Evolutionary conservation across 2,888 invertebrate species (phyloP).

Genomic region (Dryadula phaetusa): DNA sequence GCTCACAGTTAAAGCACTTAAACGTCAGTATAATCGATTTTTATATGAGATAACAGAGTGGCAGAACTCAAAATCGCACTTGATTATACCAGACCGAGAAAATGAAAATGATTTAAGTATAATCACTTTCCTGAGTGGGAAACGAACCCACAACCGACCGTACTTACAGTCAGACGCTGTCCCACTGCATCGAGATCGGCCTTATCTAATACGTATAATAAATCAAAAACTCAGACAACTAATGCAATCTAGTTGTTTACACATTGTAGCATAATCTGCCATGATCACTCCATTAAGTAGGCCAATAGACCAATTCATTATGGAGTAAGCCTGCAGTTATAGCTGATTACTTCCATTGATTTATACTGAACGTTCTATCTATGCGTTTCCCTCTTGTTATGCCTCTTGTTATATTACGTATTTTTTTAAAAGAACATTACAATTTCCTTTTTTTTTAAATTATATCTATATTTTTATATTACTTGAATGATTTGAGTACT

Average conservation of each 20-base stretch:
- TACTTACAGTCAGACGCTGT: neutral
- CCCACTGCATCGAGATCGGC: neutral
- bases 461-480: too few relatives aligned
- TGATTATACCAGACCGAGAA: too few relatives aligned
- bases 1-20: too few relatives aligned
- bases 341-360: constrained; percentile 7
- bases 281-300: constrained; percentile 24
- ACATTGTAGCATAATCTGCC: constrained; percentile 14
- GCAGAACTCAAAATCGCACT: too few relatives aligned
- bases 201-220: neutral
- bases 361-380: constrained; percentile 9
- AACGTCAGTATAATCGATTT: too few relatives aligned
- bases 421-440: too few relatives aligned
- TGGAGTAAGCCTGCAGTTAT: constrained; percentile 26
- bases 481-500: too few relatives aligned
- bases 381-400: neutral
- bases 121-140: too few relatives aligned
- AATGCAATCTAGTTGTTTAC: constrained; percentile 5
- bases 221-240: neutral
- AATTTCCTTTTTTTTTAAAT: too few relatives aligned
- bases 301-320: constrained; percentile 33
- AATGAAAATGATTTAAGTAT: too few relatives aligned
- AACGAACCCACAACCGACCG: neutral
- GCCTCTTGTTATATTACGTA: too few relatives aligned
- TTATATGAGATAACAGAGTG: too few relatives aligned